phyloP scores from a whole-genome alignment of 2,888 invertebrate genomes.

The Elgonia sp. region DNA sequence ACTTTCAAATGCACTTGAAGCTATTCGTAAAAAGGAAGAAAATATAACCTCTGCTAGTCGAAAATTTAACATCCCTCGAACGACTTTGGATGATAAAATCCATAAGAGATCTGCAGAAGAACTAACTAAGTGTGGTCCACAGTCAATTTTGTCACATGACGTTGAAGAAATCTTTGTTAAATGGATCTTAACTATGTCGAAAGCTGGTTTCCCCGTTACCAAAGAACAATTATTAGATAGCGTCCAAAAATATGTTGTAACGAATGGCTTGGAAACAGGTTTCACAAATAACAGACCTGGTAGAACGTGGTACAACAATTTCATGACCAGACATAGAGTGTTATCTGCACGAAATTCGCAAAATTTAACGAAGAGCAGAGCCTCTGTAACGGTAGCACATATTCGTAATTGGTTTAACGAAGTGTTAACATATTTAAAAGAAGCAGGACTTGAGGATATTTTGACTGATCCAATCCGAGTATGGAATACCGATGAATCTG shows the following conservation, averaged over 20 bases:
- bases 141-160: constrained; percentile 24
- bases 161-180: constrained; percentile 41
- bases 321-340: constrained; percentile 31
- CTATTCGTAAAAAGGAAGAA: constrained; percentile 13
- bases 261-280: constrained; percentile 26
- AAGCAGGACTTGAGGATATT: constrained; percentile 62
- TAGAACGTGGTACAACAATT: constrained; percentile 7
- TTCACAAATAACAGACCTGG: constrained; percentile 22
- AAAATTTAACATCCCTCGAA: constrained; percentile 35
- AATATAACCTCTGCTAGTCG: constrained; percentile 38
- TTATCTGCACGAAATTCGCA: constrained; percentile 73
- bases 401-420: constrained; percentile 77
- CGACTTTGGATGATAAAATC: constrained; percentile 47
- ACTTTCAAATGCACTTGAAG: constrained; percentile 33
- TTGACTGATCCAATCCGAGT: constrained; percentile 74
- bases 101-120: background rate
- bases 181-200: constrained; percentile 37
- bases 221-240: constrained; percentile 51
- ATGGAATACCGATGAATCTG: constrained; percentile 81
- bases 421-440: constrained; percentile 71
- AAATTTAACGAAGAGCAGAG: constrained; percentile 75
- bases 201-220: constrained; percentile 41
- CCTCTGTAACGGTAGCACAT: constrained; percentile 73
- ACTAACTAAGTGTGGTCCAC: constrained; percentile 19
- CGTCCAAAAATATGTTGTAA: constrained; percentile 35